Evolutionary conservation across 2,888 invertebrate species (phyloP), one percentile per base, ranked within the genome.

Genomic region (Cataglyphis livida): DNA sequence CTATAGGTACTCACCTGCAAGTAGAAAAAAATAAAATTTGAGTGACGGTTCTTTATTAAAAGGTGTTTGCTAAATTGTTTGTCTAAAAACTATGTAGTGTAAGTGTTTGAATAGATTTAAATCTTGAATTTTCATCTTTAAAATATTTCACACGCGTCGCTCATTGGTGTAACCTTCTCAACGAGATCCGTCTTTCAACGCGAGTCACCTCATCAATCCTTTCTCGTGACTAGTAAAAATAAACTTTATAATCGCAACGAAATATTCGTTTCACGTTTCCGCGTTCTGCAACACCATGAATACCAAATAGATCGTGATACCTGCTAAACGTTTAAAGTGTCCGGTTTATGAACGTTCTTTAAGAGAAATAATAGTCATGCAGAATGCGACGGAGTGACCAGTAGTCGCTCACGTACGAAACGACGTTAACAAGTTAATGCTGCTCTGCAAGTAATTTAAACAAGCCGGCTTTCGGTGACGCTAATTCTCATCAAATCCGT

Each of bases 281-380:
- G 71, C 83, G 61, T 83, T 86, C 81, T 66, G 62, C 82, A 71
- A 76, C 86, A 86, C 83, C 71, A 87, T 90, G 92, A 92, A 93
- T 94, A 88, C 89, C 87, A 90, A 91, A 84, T 75, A 90, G 89
- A 82, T 6, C 71, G 88, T 85, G 84, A 84, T 88, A 82, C 73
- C 85, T 83, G 85, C 87, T 83, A 70, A 88, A 88, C 83, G 91
- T 85, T 85, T 91, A 92, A 93, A 93, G 93, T 93, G 93, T 93
- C 85, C 88, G 91, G 88, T 90, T 93, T 92, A 92, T 92, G 90
- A 90, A 92, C 90, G 90, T 89, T 87, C 84, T 85, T 86, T 84
- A 48, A 79, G 82, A 85, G 87, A 85, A 87, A 88, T 84, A 84
- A 75, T 70, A 84, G 85, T 82, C 85, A 82, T 64, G 76, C 54